A percentile compares a stretch with the other conserved stretches of the same genome.
phyloP scores from a whole-genome alignment of 2,888 invertebrate species.

The Linnaemya tessellans region DNA sequence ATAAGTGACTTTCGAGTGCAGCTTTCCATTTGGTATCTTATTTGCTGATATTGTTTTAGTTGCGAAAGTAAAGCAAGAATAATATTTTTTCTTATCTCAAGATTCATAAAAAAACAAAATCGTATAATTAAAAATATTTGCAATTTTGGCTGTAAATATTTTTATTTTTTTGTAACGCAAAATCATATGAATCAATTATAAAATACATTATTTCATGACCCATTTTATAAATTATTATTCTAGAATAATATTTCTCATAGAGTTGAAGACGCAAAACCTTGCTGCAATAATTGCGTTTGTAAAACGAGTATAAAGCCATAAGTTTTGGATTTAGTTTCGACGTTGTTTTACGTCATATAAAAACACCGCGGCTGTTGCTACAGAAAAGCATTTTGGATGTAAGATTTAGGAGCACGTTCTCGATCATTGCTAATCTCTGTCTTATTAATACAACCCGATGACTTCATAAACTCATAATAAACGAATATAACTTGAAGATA shows the following conservation, averaged over 20 bases:
- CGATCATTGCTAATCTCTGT: no score
- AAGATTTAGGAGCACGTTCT: no score
- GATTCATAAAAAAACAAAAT: not conserved
- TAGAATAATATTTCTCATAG: not conserved
- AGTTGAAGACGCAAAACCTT: not conserved
- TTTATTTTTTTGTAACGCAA: not conserved
- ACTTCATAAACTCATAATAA: no score
- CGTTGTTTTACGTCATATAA: no score
- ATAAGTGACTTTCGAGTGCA: not conserved
- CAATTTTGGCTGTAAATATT: not conserved
- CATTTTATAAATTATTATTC: no score
- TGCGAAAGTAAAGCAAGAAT: not conserved
- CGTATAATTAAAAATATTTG: not conserved
- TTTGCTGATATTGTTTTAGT: conserved; percentile 18
- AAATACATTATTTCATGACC: not conserved
- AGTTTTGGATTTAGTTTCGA: no score
- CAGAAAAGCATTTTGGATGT: no score
- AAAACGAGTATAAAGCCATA: no score
- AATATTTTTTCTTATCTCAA: not conserved
- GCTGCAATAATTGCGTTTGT: no score
- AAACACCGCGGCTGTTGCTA: no score
- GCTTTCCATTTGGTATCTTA: not conserved
- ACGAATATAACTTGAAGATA: no score
- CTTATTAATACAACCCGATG: no score
- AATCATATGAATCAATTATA: not conserved